Conservation (phyloP, 2,888 invertebrate species). For the Schizaphis graminum region DNA sequence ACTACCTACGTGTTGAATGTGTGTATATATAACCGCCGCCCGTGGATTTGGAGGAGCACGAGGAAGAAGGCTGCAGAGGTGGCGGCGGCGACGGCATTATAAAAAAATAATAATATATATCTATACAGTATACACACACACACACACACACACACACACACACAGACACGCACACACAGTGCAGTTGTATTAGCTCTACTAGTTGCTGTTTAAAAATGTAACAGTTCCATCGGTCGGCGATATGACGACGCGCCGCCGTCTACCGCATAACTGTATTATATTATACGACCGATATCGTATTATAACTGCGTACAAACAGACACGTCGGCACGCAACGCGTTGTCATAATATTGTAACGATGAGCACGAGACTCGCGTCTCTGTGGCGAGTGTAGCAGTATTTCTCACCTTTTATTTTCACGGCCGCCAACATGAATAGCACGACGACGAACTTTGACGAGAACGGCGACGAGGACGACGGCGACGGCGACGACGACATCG, state of each 20-base stretch:
- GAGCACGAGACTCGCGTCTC: background rate
- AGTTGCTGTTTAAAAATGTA: slow-evolving; percentile 39
- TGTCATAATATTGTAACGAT: no score
- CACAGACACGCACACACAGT: background rate
- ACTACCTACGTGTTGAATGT: slow-evolving; percentile 48
- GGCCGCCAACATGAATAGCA: background rate
- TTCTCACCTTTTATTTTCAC: slow-evolving; percentile 45
- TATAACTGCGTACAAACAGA: no score
- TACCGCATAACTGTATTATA: no score
- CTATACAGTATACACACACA: no score
- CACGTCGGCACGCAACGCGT: background rate
- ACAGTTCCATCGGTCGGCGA: background rate
- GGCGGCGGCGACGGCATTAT: background rate
- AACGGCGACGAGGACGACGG: background rate
- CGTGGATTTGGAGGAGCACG: no score
- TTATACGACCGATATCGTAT: no score
- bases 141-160: background rate
- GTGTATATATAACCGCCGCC: background rate
- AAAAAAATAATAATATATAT: background rate
- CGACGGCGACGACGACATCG: background rate
- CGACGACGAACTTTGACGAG: slow-evolving; percentile 19
- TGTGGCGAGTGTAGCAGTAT: rapidly evolving
- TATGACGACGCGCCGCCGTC: no score
- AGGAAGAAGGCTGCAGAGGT: no score
- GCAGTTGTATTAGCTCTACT: slow-evolving; percentile 21